Evolutionary conservation across 2,797 vertebrate species (phyloP).

Genomic region (Taenioides sp.): DNA sequence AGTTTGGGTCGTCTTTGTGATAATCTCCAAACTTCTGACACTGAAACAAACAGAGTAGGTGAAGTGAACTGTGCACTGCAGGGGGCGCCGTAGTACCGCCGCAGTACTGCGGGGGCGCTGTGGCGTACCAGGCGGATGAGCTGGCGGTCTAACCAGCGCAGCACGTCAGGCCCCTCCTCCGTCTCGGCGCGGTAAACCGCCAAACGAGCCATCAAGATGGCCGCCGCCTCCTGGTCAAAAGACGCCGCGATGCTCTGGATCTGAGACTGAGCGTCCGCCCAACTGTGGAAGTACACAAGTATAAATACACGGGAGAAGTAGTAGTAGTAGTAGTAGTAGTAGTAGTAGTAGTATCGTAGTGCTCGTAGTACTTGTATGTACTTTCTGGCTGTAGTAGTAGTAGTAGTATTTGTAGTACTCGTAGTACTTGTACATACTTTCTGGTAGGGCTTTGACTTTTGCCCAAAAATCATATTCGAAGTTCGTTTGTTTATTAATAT

Average conservation of each 20-base stretch:
- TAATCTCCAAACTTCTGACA: slow-evolving; percentile 99
- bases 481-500: too few species aligned
- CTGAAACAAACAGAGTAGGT: slow-evolving; percentile 58
- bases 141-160: slow-evolving; percentile 95
- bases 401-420: too few species aligned
- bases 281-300: slow-evolving; percentile 74
- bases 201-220: slow-evolving; percentile 94
- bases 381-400: too few species aligned
- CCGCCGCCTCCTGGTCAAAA: slow-evolving; percentile 95
- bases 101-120: neutral
- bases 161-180: slow-evolving; percentile 95
- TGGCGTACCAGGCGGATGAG: slow-evolving; percentile 90
- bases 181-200: slow-evolving; percentile 93
- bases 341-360: too few species aligned
- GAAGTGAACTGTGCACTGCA: too few species aligned
- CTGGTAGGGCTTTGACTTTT: too few species aligned
- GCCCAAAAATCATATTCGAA: too few species aligned
- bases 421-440: too few species aligned
- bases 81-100: too few species aligned
- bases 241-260: slow-evolving; percentile 95
- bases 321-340: too few species aligned
- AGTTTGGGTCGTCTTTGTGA: slow-evolving; percentile 96
- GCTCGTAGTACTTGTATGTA: too few species aligned
- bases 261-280: slow-evolving; percentile 96
- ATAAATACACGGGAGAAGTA: neutral